Percentiles rank a stretch among this genome's conserved stretches.
phyloP scores from a whole-genome alignment of 2,888 invertebrate genomes.

The Euclidia mi region DNA sequence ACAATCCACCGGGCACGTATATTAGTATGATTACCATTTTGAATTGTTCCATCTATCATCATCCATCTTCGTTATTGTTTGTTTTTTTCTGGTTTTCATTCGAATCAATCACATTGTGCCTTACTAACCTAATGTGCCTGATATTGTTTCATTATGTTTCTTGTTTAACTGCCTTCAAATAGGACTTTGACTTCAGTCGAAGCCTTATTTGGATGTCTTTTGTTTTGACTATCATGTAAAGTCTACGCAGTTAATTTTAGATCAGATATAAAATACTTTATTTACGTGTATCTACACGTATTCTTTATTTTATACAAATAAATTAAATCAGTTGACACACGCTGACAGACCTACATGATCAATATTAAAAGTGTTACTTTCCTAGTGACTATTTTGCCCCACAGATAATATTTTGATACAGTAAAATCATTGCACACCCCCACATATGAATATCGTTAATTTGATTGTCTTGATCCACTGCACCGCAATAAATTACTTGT shows the following conservation, averaged over 20 bases:
- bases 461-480: constrained; percentile 24
- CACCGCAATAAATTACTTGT: constrained; percentile 45
- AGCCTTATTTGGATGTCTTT: constrained; percentile 65
- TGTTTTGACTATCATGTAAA: constrained; percentile 27
- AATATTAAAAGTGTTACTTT: constrained; percentile 22
- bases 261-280: too few relatives aligned
- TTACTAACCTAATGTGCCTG: constrained; percentile 79
- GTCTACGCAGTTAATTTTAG: neutral
- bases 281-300: too few relatives aligned
- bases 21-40: neutral
- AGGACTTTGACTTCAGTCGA: constrained; percentile 61
- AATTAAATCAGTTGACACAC: too few relatives aligned
- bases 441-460: constrained; percentile 26
- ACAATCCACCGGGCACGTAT: too few relatives aligned
- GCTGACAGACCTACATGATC: constrained; percentile 32
- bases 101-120: constrained; percentile 80
- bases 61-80: constrained; percentile 19
- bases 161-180: constrained; percentile 64
- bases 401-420: constrained; percentile 34
- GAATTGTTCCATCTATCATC: neutral
- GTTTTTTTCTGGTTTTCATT: constrained; percentile 30
- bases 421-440: constrained; percentile 25
- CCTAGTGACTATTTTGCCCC: constrained; percentile 73
- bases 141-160: constrained; percentile 62
- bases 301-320: too few relatives aligned